phyloP scores from a whole-genome alignment of 2,113 vertebrate genomes.

The Tyrannus savana region DNA sequence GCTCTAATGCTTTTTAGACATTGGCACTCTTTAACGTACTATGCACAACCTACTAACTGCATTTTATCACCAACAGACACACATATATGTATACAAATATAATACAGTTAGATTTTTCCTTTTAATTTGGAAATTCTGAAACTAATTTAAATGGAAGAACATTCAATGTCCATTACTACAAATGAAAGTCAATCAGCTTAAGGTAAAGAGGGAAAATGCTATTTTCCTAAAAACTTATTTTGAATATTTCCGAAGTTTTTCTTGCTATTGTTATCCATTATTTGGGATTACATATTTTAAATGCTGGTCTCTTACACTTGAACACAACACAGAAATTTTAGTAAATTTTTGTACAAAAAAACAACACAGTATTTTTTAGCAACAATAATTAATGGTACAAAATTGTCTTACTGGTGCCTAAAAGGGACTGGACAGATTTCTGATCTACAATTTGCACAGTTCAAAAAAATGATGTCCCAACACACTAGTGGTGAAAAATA shows the following conservation, averaged over 20 bases:
- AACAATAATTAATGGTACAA: neutral
- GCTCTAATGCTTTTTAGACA: neutral
- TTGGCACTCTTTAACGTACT: neutral
- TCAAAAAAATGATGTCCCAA: neutral
- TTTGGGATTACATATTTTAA: neutral
- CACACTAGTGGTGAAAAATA: neutral
- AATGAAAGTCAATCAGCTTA: neutral
- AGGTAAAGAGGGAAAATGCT: neutral
- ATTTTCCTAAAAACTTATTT: neutral
- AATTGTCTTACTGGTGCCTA: neutral
- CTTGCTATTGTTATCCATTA: neutral
- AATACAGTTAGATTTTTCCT: neutral
- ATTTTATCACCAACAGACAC: neutral
- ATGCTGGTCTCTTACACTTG: neutral
- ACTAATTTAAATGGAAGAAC: neutral
- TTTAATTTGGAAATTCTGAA: neutral
- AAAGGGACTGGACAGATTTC: neutral
- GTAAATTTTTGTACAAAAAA: too few relatives aligned
- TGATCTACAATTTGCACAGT: neutral
- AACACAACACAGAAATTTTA: neutral
- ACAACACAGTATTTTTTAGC: neutral
- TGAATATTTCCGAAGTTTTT: neutral
- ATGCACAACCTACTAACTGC: fast-evolving
- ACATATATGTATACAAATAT: neutral
- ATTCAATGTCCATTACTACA: neutral